A percentile compares a stretch with the other conserved stretches of the same genome.
Evolutionary conservation across 2,113 vertebrate species (phyloP).

Genomic region (Turnix velox): DNA sequence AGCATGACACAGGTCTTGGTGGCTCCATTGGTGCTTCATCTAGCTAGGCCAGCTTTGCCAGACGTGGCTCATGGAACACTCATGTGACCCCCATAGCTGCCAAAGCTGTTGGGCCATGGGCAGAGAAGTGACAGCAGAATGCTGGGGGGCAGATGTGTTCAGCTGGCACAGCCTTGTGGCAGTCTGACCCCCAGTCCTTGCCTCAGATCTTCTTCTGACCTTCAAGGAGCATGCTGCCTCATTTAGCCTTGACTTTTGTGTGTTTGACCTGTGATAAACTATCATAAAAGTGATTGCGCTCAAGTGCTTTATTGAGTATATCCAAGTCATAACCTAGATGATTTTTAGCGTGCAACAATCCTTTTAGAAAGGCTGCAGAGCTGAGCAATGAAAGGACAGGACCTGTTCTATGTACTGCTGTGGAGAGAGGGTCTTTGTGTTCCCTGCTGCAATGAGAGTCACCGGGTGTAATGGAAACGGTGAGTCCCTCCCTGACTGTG

Average conservation of each 20-base stretch:
- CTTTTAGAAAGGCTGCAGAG: background rate
- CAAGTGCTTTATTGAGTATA: background rate
- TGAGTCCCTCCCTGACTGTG: accelerated
- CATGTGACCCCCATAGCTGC: background rate
- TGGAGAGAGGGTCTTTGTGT: background rate
- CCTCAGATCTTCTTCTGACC: background rate
- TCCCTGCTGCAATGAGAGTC: background rate
- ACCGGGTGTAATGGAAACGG: background rate
- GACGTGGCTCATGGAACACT: background rate
- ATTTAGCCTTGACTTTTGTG: background rate
- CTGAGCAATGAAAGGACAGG: background rate
- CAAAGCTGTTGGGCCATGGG: background rate
- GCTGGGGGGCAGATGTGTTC: background rate
- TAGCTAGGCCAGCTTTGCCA: background rate
- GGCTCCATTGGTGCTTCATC: background rate
- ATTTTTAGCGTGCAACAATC: background rate
- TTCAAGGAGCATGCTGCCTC: accelerated
- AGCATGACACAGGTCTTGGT: background rate
- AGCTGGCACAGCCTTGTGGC: background rate
- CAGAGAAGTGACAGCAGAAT: background rate
- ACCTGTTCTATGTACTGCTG: background rate
- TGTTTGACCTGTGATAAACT: background rate
- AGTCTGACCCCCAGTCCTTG: constrained; percentile 27
- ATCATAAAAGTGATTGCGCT: background rate
- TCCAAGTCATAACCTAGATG: background rate